phyloP scores from a whole-genome alignment of 2,888 invertebrate genomes.

The Lycaena phlaeas region DNA sequence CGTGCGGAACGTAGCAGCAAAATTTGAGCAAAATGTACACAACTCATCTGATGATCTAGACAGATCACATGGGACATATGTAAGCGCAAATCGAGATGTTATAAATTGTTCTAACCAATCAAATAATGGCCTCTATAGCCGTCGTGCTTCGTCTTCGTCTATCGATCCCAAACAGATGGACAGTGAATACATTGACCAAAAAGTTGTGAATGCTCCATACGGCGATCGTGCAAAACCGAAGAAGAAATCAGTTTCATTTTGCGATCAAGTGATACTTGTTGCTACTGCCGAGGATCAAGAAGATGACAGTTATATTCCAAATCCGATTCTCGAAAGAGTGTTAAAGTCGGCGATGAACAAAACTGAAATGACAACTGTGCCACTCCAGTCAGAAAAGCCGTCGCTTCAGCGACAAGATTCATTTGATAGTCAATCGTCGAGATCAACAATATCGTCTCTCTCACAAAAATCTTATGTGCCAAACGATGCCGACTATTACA shows the following conservation, averaged over 20 bases:
- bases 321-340: slow-evolving; percentile 90
- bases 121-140: slow-evolving; percentile 41
- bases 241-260: slow-evolving; percentile 96
- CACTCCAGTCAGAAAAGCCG: slow-evolving; percentile 60
- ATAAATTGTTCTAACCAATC: slow-evolving; percentile 57
- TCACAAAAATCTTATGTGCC: slow-evolving; percentile 54
- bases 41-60: slow-evolving; percentile 40
- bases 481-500: slow-evolving; percentile 52
- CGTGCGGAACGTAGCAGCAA: slow-evolving; percentile 86
- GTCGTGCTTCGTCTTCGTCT: slow-evolving; percentile 55
- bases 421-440: slow-evolving; percentile 65
- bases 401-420: slow-evolving; percentile 64
- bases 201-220: slow-evolving; percentile 41
- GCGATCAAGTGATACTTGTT: slow-evolving; percentile 93
- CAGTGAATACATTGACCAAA: slow-evolving; percentile 49
- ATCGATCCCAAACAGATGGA: slow-evolving; percentile 58
- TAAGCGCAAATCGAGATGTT: slow-evolving; percentile 59
- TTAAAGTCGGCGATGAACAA: slow-evolving; percentile 86
- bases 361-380: slow-evolving; percentile 73
- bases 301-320: slow-evolving; percentile 91
- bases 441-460: slow-evolving; percentile 63
- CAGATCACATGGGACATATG: slow-evolving; percentile 52
- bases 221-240: slow-evolving; percentile 77
- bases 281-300: slow-evolving; percentile 95
- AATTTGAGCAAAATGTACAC: slow-evolving; percentile 76